Base-by-base conservation (phyloP, 2,888 invertebrate species). In the Antheraea yamamai region DNA sequence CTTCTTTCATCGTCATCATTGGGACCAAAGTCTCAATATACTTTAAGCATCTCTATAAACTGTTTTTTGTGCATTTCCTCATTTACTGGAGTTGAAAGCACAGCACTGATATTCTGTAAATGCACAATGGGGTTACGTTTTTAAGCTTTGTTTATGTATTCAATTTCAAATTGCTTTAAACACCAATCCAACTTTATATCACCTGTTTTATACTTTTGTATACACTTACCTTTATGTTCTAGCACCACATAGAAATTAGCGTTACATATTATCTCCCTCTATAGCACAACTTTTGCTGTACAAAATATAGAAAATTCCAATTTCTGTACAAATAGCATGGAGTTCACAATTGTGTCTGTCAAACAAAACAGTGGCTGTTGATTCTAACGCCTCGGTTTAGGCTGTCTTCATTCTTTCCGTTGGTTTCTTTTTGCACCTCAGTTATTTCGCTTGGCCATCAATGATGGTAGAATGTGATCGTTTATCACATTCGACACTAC, bases 261-360 rank as follows among this genome's bases (percentile, higher is more conserved):
- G 39, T 10, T 66, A 58, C 14, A 66, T 74, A 58, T 64, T 75
- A 73, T 64, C 64, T 64, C 70, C 71, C 71, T 71, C 74, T 83
- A 80, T 81, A 86, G 88, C 90, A 89, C 89, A 88, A 79, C 39
- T 70, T 77, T 77, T 82, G 76, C 84, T 84, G 84, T 84, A 83
- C 79, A 82, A 80, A 81, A 81, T 80, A 83, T 85, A 82, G 86
- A 91, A 47, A 90, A 91, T 90, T 92, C 89, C 89, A 90, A 91
- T 91, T 88, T 91, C 89, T 94, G 94, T 94, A 93, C 88, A 91
- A 90, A 81, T 88, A 89, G 94, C 94, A 94, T 94, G 94, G 88
- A 89, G 85, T 93, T 92, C 85, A 85, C 85, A 85, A 82, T 84
- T 84, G 85, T 85, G 80, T 86, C 88, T 88, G 83, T 90, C 87